These are phyloP conservation scores for Pseudomyrmex flavicornis DNA, from an alignment of 1,140 invertebrate genomes.

Conservation along the genomic window DNA sequence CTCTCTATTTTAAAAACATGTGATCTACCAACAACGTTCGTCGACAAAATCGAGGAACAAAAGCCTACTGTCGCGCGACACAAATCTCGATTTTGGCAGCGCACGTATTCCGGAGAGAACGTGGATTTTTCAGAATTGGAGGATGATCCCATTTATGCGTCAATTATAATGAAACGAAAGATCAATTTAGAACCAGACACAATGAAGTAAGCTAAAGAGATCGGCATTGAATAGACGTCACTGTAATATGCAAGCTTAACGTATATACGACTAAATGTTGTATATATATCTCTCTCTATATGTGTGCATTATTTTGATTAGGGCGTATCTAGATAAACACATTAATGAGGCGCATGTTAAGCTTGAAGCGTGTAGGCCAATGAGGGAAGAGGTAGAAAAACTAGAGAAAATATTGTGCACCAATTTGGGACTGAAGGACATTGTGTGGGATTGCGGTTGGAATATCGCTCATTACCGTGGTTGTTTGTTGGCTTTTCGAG, in stretches of 20 bases:
- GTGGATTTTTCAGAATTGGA: conserved; percentile 85
- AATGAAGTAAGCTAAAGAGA: conserved; percentile 79
- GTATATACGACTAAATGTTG: not conserved
- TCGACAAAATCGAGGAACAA: conserved; percentile 88
- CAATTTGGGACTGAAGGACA: conserved; percentile 86
- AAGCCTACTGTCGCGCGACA: conserved; percentile 71
- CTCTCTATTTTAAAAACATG: conserved; percentile 92
- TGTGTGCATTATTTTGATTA: conserved; percentile 69
- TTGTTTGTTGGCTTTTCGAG: conserved; percentile 91
- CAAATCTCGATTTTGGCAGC: conserved; percentile 73
- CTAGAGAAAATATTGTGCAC: conserved; percentile 86
- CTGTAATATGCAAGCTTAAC: not conserved
- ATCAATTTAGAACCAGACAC: conserved; percentile 85
- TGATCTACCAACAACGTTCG: conserved; percentile 92
- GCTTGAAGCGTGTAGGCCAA: conserved; percentile 86
- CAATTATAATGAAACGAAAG: conserved; percentile 85
- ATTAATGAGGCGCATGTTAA: conserved; percentile 87
- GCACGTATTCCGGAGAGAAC: conserved; percentile 69
- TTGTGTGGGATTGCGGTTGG: conserved; percentile 94
- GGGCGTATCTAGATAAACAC: conserved; percentile 89
- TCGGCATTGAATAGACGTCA: no score
- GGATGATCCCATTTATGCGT: conserved; percentile 85
- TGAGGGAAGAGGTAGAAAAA: conserved; percentile 89
- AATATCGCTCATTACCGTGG: conserved; percentile 94
- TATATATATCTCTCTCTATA: conserved; percentile 25